A percentile compares a stretch with the other conserved stretches of the same genome.
Conservation (phyloP, 2,888 invertebrate species). For the Epirrhoe alternata region DNA sequence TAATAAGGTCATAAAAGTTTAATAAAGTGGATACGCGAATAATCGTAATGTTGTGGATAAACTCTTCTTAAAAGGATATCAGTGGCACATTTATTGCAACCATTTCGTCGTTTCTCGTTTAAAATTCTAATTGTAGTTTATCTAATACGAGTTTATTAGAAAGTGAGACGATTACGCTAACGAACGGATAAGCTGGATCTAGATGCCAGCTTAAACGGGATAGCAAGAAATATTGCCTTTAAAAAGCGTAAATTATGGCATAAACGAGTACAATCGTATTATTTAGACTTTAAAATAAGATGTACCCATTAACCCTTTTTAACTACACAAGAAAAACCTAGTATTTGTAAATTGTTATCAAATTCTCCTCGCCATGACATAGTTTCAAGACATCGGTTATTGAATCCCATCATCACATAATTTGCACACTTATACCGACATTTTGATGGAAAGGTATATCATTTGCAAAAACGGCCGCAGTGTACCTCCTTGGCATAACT, state of each 20-base stretch:
- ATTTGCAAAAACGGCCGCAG: conserved; percentile 73
- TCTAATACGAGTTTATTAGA: conserved; percentile 61
- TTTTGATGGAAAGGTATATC: conserved; percentile 74
- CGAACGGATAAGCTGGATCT: conserved; percentile 60
- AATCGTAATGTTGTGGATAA: conserved; percentile 39
- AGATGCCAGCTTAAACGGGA: conserved; percentile 57
- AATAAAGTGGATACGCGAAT: conserved; percentile 25
- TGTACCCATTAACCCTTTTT: background rate
- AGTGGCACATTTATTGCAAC: conserved; percentile 43
- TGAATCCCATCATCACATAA: conserved; percentile 33
- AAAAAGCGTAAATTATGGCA: background rate
- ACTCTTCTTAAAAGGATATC: conserved; percentile 40
- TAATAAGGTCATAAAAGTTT: background rate
- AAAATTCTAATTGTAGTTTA: conserved; percentile 60
- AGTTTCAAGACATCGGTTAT: background rate
- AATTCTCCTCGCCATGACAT: background rate
- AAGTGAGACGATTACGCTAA: conserved; percentile 70
- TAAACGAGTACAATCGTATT: conserved; percentile 4
- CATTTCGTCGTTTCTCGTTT: conserved; percentile 46
- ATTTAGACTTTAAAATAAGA: conserved; percentile 1
- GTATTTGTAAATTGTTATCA: background rate
- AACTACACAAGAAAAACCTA: too few species aligned
- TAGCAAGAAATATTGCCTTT: conserved; percentile 32
- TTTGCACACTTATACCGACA: conserved; percentile 53
- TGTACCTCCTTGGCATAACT: conserved; percentile 76